Percentiles rank a stretch among this genome's conserved stretches.
These are phyloP conservation scores for Drosophila sordidula DNA, from an alignment of 2,888 invertebrate species.

Conservation along the genomic window DNA sequence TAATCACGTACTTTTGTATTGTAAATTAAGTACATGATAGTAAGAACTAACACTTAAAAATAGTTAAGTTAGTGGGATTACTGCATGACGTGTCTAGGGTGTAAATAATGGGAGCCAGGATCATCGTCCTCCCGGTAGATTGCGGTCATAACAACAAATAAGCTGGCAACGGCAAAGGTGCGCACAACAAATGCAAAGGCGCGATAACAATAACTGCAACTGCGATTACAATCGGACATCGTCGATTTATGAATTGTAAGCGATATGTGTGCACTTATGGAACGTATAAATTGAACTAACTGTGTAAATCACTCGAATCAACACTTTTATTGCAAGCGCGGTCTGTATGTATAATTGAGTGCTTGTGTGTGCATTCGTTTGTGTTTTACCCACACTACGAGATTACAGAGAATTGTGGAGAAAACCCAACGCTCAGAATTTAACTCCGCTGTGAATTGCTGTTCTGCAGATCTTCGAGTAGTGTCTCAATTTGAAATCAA, in stretches of 20 bases:
- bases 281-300: slow-evolving; percentile 37
- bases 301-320: not conserved
- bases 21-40: slow-evolving; percentile 4
- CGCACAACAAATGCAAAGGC: slow-evolving; percentile 21
- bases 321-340: slow-evolving; percentile 43
- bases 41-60: slow-evolving; percentile 5
- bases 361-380: not conserved
- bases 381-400: slow-evolving; percentile 40
- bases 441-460: slow-evolving; percentile 2
- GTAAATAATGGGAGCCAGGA: slow-evolving; percentile 59
- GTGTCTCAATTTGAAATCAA: slow-evolving; percentile 22
- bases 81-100: slow-evolving; percentile 58
- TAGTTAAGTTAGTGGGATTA: slow-evolving; percentile 9
- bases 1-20: slow-evolving; percentile 3
- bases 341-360: not conserved
- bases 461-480: slow-evolving; percentile 18
- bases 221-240: slow-evolving; percentile 35
- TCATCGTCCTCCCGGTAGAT: slow-evolving; percentile 53
- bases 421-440: slow-evolving; percentile 33
- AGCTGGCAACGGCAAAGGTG: slow-evolving; percentile 35
- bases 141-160: slow-evolving; percentile 56
- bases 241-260: not conserved
- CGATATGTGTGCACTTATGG: slow-evolving; percentile 23
- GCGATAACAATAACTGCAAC: slow-evolving; percentile 18
- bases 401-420: slow-evolving; percentile 25